Evolutionary conservation across 2,113 vertebrate genomes (phyloP), one percentile per base, ranked within the genome.

Genomic region (Ariopsis seemanni): DNA sequence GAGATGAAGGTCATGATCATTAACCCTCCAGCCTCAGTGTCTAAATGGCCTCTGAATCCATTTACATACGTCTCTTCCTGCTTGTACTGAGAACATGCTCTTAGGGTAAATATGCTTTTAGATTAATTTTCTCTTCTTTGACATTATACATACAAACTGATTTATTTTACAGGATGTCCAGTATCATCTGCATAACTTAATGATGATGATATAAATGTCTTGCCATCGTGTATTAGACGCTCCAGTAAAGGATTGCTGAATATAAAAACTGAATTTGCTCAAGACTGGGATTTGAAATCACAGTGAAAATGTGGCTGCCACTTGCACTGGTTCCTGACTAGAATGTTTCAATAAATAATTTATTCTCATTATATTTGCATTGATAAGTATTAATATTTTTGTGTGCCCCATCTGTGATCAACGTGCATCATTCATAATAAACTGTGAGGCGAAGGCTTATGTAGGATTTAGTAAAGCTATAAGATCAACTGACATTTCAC

Each of bases 1-100:
- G 60, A 42, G 82, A 82, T 78, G 81, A 63, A 84, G 80, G 83
- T 85, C 87, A 85, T 52, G 48, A 79, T 81, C 77, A 82, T 87
- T 87, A 87, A 87, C 81, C 81, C 69, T 74, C 60, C 71, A 65
- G 71, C 58, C 27, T 65, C 48, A 7, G 82, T n/a, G 82, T 87
- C 69, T 83, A 83, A 87, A 83, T 75, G 81, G 69, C 69, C 48
- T 63, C 50, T 34, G 14, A 71, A 86, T 71, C 62, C 27, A 42
- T 80, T 86, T 86, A 69, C 30, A 27, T 63, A 65, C 18, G 9
- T 34, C 74, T 65, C 60, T 79, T 42, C 42, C 42, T 34, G 58
- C 74, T 7, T 53, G 74, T 15, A 57, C n/a, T 34, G n/a, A 30
- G 53, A 80, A 53, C n/a, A 65, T 79, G 57, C n/a, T 58, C 18